Base-by-base conservation (phyloP, 92 coral and sea anemone species). In the Paragorgia papillata region DNA sequence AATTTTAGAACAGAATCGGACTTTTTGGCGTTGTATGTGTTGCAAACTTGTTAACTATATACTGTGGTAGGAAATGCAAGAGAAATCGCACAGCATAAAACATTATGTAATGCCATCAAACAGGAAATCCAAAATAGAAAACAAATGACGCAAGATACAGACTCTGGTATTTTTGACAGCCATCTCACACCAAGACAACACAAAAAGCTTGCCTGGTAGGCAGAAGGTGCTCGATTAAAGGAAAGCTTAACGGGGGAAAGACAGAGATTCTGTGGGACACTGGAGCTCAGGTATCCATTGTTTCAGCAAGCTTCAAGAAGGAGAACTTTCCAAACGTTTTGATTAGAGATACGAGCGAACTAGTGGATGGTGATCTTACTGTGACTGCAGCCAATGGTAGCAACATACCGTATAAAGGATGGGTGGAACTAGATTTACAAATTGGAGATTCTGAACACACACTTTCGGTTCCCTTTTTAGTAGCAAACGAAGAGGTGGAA, bases 211-310 rank as follows among this genome's bases (percentile, higher is more conserved):
- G 86, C 27, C 75, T 85, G 43, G 88, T 79, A 44, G 88, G 84
- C 62, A 79, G 48, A 66, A 33, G 85, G 79, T 85, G 88, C 50
- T 65, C 82, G 35, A 80, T 80, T 25, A 74, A 66, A 65, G 71
- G 80, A 29, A 74, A 71, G 60, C 59, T 85, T 17, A 80, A 80
- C 60, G 27, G 74, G n/a, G 51, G 37, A 46, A 66, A 60, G 55
- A 61, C 55, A 29, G 84, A 81, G 13, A 75, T 81, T 22, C 62
- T 81, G 49, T 85, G 89, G 86, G 86, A 75, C 86, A 85, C 83
- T 2, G 83, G 89, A 49, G 86, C 83, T 41, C 89, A 75, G 46
- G 80, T 81, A 20, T 81, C 85, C 57, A 65, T 80, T 29, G 29
- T n/a, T n/a, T n/a, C n/a, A n/a, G n/a, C n/a, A n/a, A n/a, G n/a